Evolutionary conservation across 2,888 invertebrate genomes (phyloP), one percentile per base, ranked within the genome.

Genomic region (Drosophila anceps): DNA sequence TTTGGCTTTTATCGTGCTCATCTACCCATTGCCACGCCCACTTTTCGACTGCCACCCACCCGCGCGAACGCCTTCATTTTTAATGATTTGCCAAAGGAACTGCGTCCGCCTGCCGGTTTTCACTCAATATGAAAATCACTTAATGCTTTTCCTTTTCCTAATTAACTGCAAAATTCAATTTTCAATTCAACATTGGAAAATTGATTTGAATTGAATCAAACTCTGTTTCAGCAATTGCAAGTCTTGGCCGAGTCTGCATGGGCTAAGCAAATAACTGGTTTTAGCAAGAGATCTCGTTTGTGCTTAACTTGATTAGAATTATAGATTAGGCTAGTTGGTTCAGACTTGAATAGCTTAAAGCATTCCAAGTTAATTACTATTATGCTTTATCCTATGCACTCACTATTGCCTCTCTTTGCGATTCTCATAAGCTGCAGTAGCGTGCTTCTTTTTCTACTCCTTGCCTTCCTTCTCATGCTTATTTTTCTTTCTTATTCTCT

Each of bases 11-110:
- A 37, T 35, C 46, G 15, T 18, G 31, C 43, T 20, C 20, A 20
- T 10, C 43, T n/a, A 5, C 4, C 15, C 20, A 2, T 57, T 57
- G 54, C 39, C 57, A 57, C 54, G 54, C 54, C 31, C 15, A 20
- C 20, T 1, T 1, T 2, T 1, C 12, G 8, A 10, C 27, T 8
- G n/a, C n/a, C 39, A 39, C 7, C n/a, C 8, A 39, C 8, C 12
- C 33, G 2, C 33, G 29, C 35, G 35, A 27, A 46, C 18, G 18
- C 31, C 48, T 10, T 12, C 1, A 13, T 33, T 35, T 35, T 24
- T 13, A 20, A 33, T 20, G 20, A 51, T 35, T 20, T 15, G 35
- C 51, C 51, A 51, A 15, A 12, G 31, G 18, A 48, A n/a, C 15
- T 27, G 4, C n/a, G n/a, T n/a, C n/a, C n/a, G n/a, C n/a, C n/a